Evolutionary conservation across 2,888 invertebrate species (phyloP).

Genomic region (Tinea trinotella): DNA sequence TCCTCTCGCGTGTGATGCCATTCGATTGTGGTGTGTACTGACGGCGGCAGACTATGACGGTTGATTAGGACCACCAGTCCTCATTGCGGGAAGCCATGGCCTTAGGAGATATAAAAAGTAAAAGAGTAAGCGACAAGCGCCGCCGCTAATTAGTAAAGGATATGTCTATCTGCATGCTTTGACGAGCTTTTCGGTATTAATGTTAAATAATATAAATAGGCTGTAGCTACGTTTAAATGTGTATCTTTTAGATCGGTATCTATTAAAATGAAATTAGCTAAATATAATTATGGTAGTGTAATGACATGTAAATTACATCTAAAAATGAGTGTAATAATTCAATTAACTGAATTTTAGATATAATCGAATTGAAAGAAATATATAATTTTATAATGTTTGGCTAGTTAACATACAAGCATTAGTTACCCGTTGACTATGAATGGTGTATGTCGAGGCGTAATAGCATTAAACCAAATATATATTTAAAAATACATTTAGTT

Average conservation of each 20-base stretch:
- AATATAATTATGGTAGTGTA: constrained; percentile 58
- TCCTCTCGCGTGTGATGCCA: constrained; percentile 1
- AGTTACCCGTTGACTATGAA: constrained; percentile 46
- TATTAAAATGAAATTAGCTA: constrained; percentile 44
- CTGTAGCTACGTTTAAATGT: constrained; percentile 59
- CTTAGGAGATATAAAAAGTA: constrained; percentile 54
- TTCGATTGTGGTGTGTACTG: not conserved
- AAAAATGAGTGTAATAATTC: too few species aligned
- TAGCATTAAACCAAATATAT: constrained; percentile 74
- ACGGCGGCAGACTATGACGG: not conserved
- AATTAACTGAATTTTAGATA: constrained; percentile 57
- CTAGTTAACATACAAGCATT: constrained; percentile 62
- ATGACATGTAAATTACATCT: constrained; percentile 32
- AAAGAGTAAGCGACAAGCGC: constrained; percentile 54
- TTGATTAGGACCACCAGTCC: not conserved
- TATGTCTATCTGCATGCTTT: constrained; percentile 70
- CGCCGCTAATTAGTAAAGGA: constrained; percentile 63
- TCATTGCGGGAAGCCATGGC: constrained; percentile 73
- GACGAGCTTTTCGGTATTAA: constrained; percentile 73
- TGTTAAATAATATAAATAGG: constrained; percentile 63
- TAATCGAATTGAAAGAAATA: constrained; percentile 61
- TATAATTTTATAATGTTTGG: constrained; percentile 67
- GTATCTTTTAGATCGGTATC: constrained; percentile 66
- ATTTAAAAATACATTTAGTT: constrained; percentile 68
- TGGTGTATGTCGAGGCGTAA: constrained; percentile 42